A percentile compares a stretch with the other conserved stretches of the same genome.
These are phyloP conservation scores for Sycophila texana DNA, from an alignment of 2,888 invertebrate species.

Conservation along the genomic window DNA sequence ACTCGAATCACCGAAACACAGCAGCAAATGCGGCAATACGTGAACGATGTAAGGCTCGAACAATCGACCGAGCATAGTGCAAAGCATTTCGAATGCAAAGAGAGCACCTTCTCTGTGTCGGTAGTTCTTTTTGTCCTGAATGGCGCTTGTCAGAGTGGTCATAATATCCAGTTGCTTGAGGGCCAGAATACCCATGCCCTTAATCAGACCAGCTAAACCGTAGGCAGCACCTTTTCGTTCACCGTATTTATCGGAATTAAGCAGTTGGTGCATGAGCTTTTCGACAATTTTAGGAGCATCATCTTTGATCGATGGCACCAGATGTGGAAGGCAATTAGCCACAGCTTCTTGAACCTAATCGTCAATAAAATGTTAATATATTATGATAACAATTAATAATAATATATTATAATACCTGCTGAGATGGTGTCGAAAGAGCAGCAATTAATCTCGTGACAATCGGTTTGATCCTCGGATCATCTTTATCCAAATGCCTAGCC, in stretches of 20 bases:
- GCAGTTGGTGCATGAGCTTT: constrained; percentile 89
- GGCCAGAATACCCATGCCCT: constrained; percentile 96
- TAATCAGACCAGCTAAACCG: constrained; percentile 96
- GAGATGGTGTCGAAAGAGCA: constrained; percentile 96
- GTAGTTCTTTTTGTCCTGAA: constrained; percentile 97
- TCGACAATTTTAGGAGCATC: constrained; percentile 93
- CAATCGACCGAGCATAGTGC: constrained; percentile 94
- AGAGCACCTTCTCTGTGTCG: constrained; percentile 95
- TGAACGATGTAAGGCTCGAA: constrained; percentile 99
- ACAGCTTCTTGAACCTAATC: constrained; percentile 96
- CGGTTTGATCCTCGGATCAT: constrained; percentile 93
- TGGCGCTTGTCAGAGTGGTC: constrained; percentile 93
- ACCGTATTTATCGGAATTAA: constrained; percentile 95
- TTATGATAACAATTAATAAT: too few species aligned
- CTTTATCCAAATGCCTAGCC: constrained; percentile 95
- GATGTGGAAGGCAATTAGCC: constrained; percentile 94
- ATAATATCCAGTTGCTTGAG: constrained; percentile 97
- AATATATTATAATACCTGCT: constrained; percentile 71
- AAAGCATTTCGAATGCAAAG: constrained; percentile 98
- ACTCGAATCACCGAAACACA: constrained; percentile 97
- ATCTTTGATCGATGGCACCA: constrained; percentile 94
- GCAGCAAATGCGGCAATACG: constrained; percentile 93
- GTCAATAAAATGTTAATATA: not conserved
- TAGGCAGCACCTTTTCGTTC: constrained; percentile 97
- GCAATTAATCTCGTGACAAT: constrained; percentile 93